These are phyloP conservation scores for Paramormyrops kingsleyae DNA, from an alignment of 2,113 vertebrate genomes.

Conservation along the genomic window DNA sequence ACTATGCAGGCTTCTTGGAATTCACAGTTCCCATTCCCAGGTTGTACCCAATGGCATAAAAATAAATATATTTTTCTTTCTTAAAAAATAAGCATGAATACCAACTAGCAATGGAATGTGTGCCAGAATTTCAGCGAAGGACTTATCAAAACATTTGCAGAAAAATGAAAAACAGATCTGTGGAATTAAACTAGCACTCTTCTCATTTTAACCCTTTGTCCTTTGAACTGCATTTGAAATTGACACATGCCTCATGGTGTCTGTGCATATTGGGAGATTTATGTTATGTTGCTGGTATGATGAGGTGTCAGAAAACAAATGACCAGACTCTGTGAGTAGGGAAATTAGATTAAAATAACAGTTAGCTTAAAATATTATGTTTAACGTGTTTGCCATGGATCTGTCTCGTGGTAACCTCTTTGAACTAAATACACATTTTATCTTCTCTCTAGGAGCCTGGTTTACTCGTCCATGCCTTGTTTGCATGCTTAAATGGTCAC, in stretches of 20 bases:
- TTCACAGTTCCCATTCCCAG: neutral
- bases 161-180: neutral
- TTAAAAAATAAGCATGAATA: neutral
- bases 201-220: neutral
- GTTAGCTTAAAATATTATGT: neutral
- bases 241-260: neutral
- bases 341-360: neutral
- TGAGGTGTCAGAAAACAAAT: neutral
- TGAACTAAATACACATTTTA: neutral
- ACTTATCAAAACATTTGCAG: neutral
- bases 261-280: neutral
- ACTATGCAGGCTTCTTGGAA: neutral
- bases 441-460: neutral
- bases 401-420: neutral
- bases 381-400: neutral
- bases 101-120: neutral
- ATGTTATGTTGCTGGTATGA: neutral
- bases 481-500: neutral
- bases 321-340: neutral
- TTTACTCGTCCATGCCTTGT: neutral
- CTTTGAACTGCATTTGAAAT: neutral
- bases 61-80: neutral
- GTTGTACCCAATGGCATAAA: neutral
- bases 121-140: neutral
- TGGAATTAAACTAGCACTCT: neutral